phyloP scores from a whole-genome alignment of 2,113 vertebrate species.

The Apteryx owenii region DNA sequence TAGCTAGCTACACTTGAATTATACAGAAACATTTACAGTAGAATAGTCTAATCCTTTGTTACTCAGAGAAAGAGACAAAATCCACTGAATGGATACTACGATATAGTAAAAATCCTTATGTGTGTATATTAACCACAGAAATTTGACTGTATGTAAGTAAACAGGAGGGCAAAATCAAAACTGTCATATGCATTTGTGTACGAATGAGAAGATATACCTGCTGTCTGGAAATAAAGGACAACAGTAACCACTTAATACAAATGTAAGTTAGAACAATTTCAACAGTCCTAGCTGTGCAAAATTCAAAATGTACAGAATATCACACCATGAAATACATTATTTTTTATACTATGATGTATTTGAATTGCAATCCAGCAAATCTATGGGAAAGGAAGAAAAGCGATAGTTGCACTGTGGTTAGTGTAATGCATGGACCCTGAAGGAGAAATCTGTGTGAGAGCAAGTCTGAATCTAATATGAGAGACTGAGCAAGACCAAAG shows the following conservation, averaged over 20 bases:
- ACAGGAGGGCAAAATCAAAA: background rate
- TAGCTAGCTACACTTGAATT: background rate
- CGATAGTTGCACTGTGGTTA: too few species aligned
- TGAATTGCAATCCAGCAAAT: background rate
- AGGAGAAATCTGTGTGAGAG: background rate
- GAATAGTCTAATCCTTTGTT: background rate
- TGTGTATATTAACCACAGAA: background rate
- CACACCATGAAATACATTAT: background rate
- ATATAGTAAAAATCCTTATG: background rate
- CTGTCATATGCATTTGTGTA: background rate
- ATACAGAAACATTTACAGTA: fast-evolving
- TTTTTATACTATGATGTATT: background rate
- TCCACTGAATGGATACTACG: fast-evolving
- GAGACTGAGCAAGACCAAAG: background rate
- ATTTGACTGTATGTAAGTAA: background rate
- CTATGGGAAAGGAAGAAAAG: background rate
- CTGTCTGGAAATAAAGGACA: background rate
- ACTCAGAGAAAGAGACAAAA: background rate
- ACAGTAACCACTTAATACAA: background rate
- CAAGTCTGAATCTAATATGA: background rate
- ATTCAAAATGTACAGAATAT: background rate
- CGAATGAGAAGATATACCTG: background rate
- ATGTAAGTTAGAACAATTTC: background rate
- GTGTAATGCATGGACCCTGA: too few species aligned
- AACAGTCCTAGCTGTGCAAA: background rate